Evolutionary conservation across 1,140 invertebrate genomes (phyloP), one percentile per base, ranked within the genome.

Genomic region (Rhagoletis zephyria): DNA sequence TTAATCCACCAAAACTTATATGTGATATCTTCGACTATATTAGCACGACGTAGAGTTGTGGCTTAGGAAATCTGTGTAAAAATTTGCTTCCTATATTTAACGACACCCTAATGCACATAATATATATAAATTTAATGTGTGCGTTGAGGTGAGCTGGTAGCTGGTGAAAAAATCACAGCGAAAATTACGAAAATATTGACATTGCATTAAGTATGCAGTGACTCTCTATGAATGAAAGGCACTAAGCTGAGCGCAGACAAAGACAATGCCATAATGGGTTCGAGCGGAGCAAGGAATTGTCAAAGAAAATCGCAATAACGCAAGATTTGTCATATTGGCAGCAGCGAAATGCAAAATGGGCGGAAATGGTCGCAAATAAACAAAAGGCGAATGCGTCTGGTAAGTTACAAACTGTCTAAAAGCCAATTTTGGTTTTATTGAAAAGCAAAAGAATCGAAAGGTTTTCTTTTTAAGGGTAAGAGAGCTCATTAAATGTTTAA

Each of bases 101-200:
- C 1, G 0, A 30, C 30, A 0, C 30, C 30, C 30, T 30, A 30
- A 30, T 30, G 30, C 30, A 30, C 30, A 30, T 63, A 5, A 16
- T 63, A 63, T 63, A 14, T 63, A 63, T 16, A 63, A 63, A 63
- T 51, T 74, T 12, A 74, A 7, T 77, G 16, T 51, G 10, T 4
- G 7, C 2, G 16, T 19, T 30, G 16, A 81, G 74, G 14, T 10
- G 74, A 51, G 5, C n/a, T 16, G 16, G 19, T 63, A 10, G 6
- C 1, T 63, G 59, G 12, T 30, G 14, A 14, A 65, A 45, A 45
- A 86, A 64, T 86, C 60, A n/a, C 48, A 19, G 74, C 48, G 85
- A 63, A 86, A 86, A 86, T 86, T 63, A 86, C 85, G 85, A 86
- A 65, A 86, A 86, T 86, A 86, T 86, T 86, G 85, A 86, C 74